Evolutionary conservation across 2,113 vertebrate species (phyloP), one percentile per base, ranked within the genome.

Genomic region (Phalacrocorax carbo): DNA sequence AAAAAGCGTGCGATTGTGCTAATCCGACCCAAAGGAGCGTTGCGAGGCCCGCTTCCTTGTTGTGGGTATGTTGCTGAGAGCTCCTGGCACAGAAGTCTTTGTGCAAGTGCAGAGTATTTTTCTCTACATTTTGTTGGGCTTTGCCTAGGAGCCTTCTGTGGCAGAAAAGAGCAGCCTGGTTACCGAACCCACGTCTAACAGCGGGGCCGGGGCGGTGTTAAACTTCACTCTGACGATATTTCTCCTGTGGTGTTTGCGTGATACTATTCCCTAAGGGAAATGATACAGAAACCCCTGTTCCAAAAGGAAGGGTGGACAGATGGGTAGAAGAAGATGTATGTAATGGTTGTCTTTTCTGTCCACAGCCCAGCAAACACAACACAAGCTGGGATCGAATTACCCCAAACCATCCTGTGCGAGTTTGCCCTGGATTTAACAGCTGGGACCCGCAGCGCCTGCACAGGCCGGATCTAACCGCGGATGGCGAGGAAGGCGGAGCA

Each of bases 201-300:
- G 10, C 0, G 0, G 54, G 40, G 17, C 21, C 10, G 23, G n/a
- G 44, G 34, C 44, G 44, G 23, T 15, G 27, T 52, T 72, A 19
- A 46, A 15, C 34, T 58, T 66, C 54, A 11, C 49, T 55, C 22
- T 62, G 72, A 38, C 11, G 3, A 42, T 70, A 44, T 40, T 86
- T 77, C 48, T 73, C 40, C 65, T 36, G 14, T 0, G 0, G 23
- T 65, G n/a, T 69, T 88, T 77, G 26, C 0, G 0, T 58, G 42
- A 16, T 44, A 34, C 22, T 61, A 20, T 17, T 76, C 70, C 20
- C 1, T 20, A 57, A 62, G 40, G 40, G 22, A 81, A 80, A 69
- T 0, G 7, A 23, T 44, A 36, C 7, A 16, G 58, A 80, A 85
- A 65, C 65, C 40, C 23, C n/a, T 55, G 57, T 87, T 85, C 7